These are phyloP conservation scores for Psittacula derbiana DNA, from an alignment of 2,797 vertebrate species.

Conservation along the genomic window DNA sequence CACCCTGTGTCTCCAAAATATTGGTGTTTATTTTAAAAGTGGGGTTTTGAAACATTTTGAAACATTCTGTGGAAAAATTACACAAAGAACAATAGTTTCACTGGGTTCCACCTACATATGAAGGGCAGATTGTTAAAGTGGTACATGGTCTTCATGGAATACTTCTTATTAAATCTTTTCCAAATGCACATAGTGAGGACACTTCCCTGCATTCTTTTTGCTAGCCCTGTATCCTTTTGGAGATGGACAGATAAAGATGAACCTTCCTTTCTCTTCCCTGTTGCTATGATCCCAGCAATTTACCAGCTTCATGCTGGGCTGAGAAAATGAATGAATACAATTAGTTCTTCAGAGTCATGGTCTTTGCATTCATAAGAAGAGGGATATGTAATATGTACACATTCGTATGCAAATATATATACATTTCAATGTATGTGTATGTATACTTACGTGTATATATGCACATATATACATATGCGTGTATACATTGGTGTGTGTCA, in stretches of 20 bases:
- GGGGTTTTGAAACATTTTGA: conserved; percentile 7
- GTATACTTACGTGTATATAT: not conserved
- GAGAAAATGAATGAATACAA: conserved; percentile 85
- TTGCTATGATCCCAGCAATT: conserved; percentile 68
- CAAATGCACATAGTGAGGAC: conserved; percentile 53
- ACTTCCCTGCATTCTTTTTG: conserved; percentile 43
- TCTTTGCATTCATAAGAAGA: conserved; percentile 53
- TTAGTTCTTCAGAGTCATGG: conserved; percentile 80
- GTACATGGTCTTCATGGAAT: conserved; percentile 67
- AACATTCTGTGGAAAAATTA: conserved; percentile 6
- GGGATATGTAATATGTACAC: conserved; percentile 31
- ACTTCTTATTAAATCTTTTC: conserved; percentile 57
- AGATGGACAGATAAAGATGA: conserved; percentile 71
- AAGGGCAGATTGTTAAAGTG: conserved; percentile 60
- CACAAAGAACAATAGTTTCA: conserved; percentile 31
- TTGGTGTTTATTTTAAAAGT: conserved; percentile 43
- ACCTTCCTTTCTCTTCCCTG: conserved; percentile 53
- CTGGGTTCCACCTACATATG: conserved; percentile 50
- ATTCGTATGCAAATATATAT: not conserved
- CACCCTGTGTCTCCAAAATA: conserved; percentile 1
- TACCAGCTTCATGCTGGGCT: conserved; percentile 75
- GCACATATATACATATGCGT: not conserved
- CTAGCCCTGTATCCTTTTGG: conserved; percentile 55
- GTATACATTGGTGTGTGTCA: not conserved
- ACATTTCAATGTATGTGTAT: not conserved